These are phyloP conservation scores for Hippocampus kuda DNA, from an alignment of 2,797 vertebrate genomes.

Conservation along the genomic window DNA sequence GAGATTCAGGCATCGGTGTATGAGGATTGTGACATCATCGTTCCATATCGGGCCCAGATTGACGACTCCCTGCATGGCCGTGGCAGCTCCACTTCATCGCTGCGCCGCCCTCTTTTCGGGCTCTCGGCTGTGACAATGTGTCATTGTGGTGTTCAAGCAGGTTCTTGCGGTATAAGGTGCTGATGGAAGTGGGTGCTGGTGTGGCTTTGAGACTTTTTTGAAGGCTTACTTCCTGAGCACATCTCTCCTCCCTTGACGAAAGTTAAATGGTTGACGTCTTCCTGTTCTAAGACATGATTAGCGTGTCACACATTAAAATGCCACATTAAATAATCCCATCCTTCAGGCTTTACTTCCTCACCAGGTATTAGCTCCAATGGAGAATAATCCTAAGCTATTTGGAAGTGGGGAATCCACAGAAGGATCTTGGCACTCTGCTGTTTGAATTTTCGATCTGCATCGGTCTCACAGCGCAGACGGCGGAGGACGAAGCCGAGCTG, in stretches of 20 bases:
- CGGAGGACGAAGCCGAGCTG: slow-evolving; percentile 34
- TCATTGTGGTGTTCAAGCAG: slow-evolving; percentile 61
- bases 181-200: slow-evolving; percentile 1
- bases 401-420: slow-evolving; percentile 81
- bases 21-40: slow-evolving; percentile 45
- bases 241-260: slow-evolving; percentile 59
- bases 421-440: slow-evolving; percentile 85
- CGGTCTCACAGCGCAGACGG: slow-evolving; percentile 52
- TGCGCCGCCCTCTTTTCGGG: slow-evolving; percentile 30
- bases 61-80: slow-evolving; percentile 40
- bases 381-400: slow-evolving; percentile 97
- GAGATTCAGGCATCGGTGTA: slow-evolving; percentile 38
- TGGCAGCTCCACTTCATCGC: slow-evolving; percentile 24
- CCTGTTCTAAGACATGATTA: slow-evolving; percentile 87
- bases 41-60: slow-evolving; percentile 42
- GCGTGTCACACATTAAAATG: slow-evolving; percentile 92
- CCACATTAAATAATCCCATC: slow-evolving; percentile 98
- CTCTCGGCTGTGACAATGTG: slow-evolving; percentile 54
- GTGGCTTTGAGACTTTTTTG: slow-evolving; percentile 26
- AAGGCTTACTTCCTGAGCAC: slow-evolving; percentile 51
- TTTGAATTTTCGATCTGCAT: slow-evolving; percentile 88
- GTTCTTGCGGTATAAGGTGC: slow-evolving; percentile 48
- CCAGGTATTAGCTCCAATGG: slow-evolving; percentile 95
- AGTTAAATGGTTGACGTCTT: slow-evolving; percentile 79
- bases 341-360: slow-evolving; percentile 99